phyloP scores from a whole-genome alignment of 2,113 vertebrate species.

The Saccopteryx leptura region DNA sequence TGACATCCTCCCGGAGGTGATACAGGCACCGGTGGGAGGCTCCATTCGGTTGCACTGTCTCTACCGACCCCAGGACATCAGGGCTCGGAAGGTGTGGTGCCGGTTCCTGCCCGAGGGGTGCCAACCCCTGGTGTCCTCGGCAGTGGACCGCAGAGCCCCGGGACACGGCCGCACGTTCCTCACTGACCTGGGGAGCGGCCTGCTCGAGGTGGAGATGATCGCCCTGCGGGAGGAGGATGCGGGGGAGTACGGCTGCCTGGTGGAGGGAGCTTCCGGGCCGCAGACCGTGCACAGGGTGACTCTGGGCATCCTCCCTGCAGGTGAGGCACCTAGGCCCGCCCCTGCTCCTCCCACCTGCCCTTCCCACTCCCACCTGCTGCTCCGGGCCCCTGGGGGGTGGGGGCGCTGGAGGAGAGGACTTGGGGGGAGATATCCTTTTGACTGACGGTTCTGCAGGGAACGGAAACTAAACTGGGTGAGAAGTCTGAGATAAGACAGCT shows the following conservation, averaged over 20 bases:
- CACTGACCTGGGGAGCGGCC: conserved; percentile 83
- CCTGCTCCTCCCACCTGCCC: no score
- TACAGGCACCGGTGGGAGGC: conserved; percentile 1
- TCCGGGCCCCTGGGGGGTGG: not conserved
- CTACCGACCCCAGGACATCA: conserved; percentile 71
- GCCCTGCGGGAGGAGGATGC: conserved; percentile 82
- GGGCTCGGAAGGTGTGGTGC: conserved; percentile 88
- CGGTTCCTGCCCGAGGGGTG: conserved; percentile 69
- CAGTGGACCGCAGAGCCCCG: conserved; percentile 61
- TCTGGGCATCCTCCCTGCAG: conserved; percentile 80
- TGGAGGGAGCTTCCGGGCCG: not conserved
- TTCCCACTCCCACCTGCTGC: not conserved
- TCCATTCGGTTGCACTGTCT: conserved; percentile 74
- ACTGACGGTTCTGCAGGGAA: conserved; percentile 8
- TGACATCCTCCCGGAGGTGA: not conserved
- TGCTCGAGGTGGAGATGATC: conserved; percentile 87
- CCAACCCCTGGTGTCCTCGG: conserved; percentile 76
- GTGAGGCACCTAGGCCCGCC: conserved; percentile 39
- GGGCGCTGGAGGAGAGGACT: not conserved
- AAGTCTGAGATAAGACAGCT: conserved; percentile 57
- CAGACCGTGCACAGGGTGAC: conserved; percentile 75
- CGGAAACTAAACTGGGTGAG: conserved; percentile 55
- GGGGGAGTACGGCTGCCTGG: conserved; percentile 87
- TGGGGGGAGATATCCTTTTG: not conserved
- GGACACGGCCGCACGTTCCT: not conserved